Percentiles rank a stretch among this genome's conserved stretches.
These are phyloP conservation scores for Scophthalmus maximus DNA, from an alignment of 2,113 vertebrate species.

Conservation along the genomic window DNA sequence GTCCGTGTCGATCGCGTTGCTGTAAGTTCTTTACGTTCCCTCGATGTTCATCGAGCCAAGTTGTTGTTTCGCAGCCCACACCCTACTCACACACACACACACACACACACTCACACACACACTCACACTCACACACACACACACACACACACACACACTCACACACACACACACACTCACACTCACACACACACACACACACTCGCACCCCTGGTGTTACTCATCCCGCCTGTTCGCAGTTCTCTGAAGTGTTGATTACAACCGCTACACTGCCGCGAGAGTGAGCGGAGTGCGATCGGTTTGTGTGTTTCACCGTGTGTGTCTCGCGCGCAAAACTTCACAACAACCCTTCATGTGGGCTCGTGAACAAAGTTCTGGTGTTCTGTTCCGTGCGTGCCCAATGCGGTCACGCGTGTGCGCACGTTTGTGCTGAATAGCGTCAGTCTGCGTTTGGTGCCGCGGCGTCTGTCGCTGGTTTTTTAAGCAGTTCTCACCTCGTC, in stretches of 20 bases:
- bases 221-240: constrained; percentile 64
- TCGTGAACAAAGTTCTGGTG: constrained; percentile 14
- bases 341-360: neutral
- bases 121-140: constrained; percentile 17
- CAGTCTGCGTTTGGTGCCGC: neutral
- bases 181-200: constrained; percentile 16
- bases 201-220: constrained; percentile 58
- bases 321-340: neutral
- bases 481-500: constrained; percentile 60
- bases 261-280: constrained; percentile 56
- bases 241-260: constrained; percentile 77
- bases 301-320: neutral
- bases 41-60: constrained; percentile 22
- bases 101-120: neutral
- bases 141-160: constrained; percentile 14
- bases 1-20: neutral
- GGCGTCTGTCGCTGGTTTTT: constrained; percentile 58
- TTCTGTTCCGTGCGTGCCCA: neutral
- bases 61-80: constrained; percentile 7
- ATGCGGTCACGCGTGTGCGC: neutral
- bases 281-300: neutral
- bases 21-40: neutral
- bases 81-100: neutral
- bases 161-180: neutral
- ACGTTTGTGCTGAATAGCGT: constrained; percentile 16